Conservation (phyloP, 2,113 vertebrate species). For the Tachycineta bicolor region DNA sequence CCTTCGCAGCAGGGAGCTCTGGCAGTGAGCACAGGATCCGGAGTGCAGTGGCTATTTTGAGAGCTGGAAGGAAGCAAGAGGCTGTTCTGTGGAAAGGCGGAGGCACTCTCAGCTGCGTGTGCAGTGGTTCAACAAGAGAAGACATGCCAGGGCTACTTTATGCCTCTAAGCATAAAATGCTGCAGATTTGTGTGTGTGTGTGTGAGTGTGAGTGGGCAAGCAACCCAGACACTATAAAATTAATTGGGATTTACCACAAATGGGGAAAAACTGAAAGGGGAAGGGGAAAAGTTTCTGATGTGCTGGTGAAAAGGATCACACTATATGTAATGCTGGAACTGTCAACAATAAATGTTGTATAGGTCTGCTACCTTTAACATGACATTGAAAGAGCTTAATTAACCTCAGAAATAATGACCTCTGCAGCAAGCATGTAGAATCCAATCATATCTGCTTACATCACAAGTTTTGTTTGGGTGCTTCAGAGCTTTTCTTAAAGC, state of each 20-base stretch:
- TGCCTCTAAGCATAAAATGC: not conserved
- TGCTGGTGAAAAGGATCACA: not conserved
- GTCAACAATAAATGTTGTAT: not conserved
- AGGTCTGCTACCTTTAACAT: not conserved
- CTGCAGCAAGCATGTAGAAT: not conserved
- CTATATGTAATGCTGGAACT: not conserved
- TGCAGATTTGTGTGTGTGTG: not conserved
- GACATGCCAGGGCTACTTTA: not conserved
- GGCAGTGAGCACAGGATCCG: not conserved
- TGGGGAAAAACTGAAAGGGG: not conserved
- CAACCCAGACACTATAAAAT: not conserved
- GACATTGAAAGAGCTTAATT: constrained; percentile 5
- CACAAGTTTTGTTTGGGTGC: not conserved
- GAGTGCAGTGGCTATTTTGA: constrained; percentile 57
- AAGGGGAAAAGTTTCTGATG: not conserved
- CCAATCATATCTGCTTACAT: not conserved
- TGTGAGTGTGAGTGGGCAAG: not conserved
- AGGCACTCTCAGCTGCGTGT: constrained; percentile 18
- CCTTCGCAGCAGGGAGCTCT: constrained; percentile 58
- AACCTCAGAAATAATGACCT: not conserved
- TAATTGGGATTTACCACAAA: not conserved
- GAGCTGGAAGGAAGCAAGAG: constrained; percentile 59
- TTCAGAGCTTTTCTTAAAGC: not conserved
- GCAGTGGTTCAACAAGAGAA: not conserved
- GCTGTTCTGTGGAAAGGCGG: constrained; percentile 52